Evolutionary conservation across 1,140 invertebrate species (phyloP).

Genomic region (Leptinotarsa defecta): DNA sequence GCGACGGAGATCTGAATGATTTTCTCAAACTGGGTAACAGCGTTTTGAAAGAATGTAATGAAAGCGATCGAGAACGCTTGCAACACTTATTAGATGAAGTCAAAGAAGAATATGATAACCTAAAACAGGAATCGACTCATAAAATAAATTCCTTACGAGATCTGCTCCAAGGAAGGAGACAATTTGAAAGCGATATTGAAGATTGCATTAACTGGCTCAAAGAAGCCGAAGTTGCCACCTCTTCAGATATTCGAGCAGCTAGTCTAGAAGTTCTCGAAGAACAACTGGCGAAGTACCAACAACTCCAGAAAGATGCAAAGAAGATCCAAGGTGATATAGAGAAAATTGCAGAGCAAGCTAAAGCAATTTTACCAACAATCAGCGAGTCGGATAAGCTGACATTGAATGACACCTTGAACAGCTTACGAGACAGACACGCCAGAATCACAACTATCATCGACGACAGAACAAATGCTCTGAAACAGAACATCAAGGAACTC

Average conservation of each 20-base stretch:
- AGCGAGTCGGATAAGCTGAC: slow-evolving; percentile 83
- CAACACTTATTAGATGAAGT: slow-evolving; percentile 71
- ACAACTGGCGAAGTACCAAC: slow-evolving; percentile 82
- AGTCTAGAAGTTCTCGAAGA: slow-evolving; percentile 82
- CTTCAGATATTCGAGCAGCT: slow-evolving; percentile 75
- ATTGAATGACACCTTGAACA: slow-evolving; percentile 76
- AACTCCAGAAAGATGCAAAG: slow-evolving; percentile 75
- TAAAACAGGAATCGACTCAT: slow-evolving; percentile 73
- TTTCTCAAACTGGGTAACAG: slow-evolving; percentile 75
- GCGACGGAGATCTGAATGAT: slow-evolving; percentile 74
- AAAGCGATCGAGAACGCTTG: slow-evolving; percentile 68
- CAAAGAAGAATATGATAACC: slow-evolving; percentile 69
- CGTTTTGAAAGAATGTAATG: slow-evolving; percentile 80
- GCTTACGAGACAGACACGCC: slow-evolving; percentile 75
- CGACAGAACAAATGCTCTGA: slow-evolving; percentile 72
- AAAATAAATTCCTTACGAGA: slow-evolving; percentile 74
- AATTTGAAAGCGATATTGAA: slow-evolving; percentile 80
- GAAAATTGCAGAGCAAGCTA: slow-evolving; percentile 77
- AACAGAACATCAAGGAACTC: slow-evolving; percentile 77
- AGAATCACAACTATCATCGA: slow-evolving; percentile 75
- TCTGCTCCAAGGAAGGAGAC: slow-evolving; percentile 73
- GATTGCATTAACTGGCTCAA: slow-evolving; percentile 84
- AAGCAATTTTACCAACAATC: slow-evolving; percentile 77
- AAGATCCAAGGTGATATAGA: slow-evolving; percentile 72
- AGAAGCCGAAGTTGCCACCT: slow-evolving; percentile 83